phyloP scores from a whole-genome alignment of 2,113 vertebrate species.

The Oreochromis tanganicae region DNA sequence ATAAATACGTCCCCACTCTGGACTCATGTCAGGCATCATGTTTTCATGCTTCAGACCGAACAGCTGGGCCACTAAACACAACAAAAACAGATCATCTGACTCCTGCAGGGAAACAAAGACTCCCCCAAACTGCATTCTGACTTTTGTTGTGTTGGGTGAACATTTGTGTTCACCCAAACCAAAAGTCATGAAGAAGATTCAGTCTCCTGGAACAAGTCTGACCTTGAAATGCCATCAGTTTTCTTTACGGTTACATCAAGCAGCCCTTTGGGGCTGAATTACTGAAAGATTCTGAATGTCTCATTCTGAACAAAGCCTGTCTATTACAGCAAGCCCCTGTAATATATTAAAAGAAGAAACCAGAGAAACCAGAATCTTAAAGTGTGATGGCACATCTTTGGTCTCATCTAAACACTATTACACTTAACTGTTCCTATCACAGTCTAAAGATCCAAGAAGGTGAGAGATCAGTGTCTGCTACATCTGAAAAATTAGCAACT shows the following conservation, averaged over 20 bases:
- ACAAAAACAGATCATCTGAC: slow-evolving; percentile 8
- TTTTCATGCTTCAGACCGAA: slow-evolving; percentile 22
- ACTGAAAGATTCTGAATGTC: neutral
- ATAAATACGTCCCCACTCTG: neutral
- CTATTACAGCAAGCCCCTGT: neutral
- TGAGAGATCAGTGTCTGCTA: neutral
- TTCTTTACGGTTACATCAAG: neutral
- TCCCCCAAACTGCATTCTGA: neutral
- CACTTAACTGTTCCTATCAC: neutral
- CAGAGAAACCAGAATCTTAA: neutral
- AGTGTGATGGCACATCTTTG: neutral
- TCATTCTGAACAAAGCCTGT: neutral
- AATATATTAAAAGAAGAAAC: neutral
- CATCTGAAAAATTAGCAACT: neutral
- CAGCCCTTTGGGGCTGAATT: neutral
- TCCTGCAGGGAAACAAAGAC: neutral
- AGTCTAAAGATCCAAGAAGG: neutral
- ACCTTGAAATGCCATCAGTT: neutral
- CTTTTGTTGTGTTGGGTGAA: neutral
- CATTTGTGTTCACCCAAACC: neutral
- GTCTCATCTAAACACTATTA: neutral
- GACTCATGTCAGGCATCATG: slow-evolving; percentile 17
- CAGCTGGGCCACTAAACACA: slow-evolving; percentile 30
- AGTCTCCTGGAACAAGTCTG: neutral
- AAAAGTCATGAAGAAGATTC: rapidly evolving